These are phyloP conservation scores for Alligator mississippiensis DNA, from an alignment of 2,113 vertebrate species.

Conservation along the genomic window DNA sequence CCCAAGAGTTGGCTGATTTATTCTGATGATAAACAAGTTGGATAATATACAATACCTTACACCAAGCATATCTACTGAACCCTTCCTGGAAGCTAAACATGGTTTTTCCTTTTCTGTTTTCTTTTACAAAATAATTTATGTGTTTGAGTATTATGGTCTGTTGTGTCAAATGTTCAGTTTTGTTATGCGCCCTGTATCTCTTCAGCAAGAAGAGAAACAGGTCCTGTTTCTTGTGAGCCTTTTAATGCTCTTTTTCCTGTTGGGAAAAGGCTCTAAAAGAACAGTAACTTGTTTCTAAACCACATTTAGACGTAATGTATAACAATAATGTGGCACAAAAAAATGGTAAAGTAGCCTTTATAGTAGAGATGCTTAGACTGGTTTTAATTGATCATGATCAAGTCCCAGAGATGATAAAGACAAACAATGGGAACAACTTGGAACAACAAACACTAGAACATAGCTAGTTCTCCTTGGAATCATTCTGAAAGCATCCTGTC, in stretches of 20 bases:
- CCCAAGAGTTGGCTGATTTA: slow-evolving; percentile 48
- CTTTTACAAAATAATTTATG: background rate
- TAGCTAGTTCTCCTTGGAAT: background rate
- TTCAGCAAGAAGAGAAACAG: background rate
- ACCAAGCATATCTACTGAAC: background rate
- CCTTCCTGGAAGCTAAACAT: background rate
- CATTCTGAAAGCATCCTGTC: background rate
- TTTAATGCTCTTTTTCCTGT: background rate
- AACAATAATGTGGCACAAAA: background rate
- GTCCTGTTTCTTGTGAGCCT: background rate
- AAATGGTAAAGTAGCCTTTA: background rate
- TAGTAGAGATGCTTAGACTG: background rate
- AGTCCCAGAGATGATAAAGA: slow-evolving; percentile 18
- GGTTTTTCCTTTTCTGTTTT: too few relatives aligned
- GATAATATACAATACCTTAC: slow-evolving; percentile 16
- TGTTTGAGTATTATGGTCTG: background rate
- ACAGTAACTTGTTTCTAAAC: background rate
- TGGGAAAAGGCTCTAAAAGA: background rate
- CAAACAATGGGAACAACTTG: background rate
- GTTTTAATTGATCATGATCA: background rate
- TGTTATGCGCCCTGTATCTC: background rate
- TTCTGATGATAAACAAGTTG: slow-evolving; percentile 19
- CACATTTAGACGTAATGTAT: background rate
- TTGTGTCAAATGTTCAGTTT: background rate
- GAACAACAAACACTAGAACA: background rate